phyloP scores from a whole-genome alignment of 1,140 invertebrate genomes.

The Druon quercuslanigerum region DNA sequence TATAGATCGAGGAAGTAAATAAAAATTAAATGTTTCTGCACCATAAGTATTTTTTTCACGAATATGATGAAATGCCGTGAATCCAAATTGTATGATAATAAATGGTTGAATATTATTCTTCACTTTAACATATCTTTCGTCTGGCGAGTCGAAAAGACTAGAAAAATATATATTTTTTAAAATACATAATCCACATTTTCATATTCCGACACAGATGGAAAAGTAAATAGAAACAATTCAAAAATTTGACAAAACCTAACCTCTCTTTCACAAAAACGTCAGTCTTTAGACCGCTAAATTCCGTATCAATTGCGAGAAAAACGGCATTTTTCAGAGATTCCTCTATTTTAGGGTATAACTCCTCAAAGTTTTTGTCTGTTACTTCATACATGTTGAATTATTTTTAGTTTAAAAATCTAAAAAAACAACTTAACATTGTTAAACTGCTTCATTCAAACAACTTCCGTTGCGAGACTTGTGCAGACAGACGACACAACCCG shows the following conservation, averaged over 20 bases:
- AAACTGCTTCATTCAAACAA: too few relatives aligned
- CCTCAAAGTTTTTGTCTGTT: constrained; percentile 75
- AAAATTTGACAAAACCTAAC: constrained; percentile 60
- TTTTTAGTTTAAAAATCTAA: neutral
- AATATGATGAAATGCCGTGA: constrained; percentile 79
- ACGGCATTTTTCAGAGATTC: constrained; percentile 72
- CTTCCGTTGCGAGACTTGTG: too few relatives aligned
- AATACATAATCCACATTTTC: constrained; percentile 39
- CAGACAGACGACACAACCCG: too few relatives aligned
- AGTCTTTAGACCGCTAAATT: constrained; percentile 80
- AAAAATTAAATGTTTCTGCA: constrained; percentile 81
- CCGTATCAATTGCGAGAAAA: constrained; percentile 81
- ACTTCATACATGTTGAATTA: constrained; percentile 70
- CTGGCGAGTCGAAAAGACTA: constrained; percentile 83
- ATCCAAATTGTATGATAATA: constrained; percentile 80
- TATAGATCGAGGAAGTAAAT: constrained; percentile 80
- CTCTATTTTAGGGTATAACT: constrained; percentile 74
- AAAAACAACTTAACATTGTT: too few relatives aligned
- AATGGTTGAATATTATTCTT: constrained; percentile 77
- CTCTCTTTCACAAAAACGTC: constrained; percentile 74
- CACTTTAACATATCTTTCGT: constrained; percentile 79
- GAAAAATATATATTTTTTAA: constrained; percentile 62
- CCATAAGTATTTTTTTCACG: constrained; percentile 77
- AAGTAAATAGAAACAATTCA: constrained; percentile 17
- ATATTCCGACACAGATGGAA: constrained; percentile 16